Percentiles rank a stretch among this genome's conserved stretches.
Conservation (phyloP, 1,140 invertebrate species). For the Pseudomyrmex gracilis region DNA sequence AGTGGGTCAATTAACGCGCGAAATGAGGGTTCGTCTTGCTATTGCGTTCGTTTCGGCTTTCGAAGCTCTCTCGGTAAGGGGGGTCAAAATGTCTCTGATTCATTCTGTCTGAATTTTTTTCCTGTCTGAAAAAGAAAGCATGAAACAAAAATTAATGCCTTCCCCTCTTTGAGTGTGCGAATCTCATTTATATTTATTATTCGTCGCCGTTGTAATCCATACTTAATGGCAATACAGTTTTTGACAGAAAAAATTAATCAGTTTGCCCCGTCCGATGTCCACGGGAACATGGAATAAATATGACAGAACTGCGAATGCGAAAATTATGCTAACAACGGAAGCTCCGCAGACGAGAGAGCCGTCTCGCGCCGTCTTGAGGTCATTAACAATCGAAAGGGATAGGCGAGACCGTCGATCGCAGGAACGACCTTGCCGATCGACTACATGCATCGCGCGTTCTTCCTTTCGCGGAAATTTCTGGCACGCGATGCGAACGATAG, state of each 20-base stretch:
- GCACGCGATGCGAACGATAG: slow-evolving; percentile 67
- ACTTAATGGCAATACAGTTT: neutral
- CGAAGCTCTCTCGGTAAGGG: neutral
- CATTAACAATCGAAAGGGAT: slow-evolving; percentile 33
- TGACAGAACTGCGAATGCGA: slow-evolving; percentile 22
- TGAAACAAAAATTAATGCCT: too few species aligned
- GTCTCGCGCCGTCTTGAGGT: slow-evolving; percentile 27
- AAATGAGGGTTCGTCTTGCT: slow-evolving; percentile 42
- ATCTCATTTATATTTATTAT: neutral
- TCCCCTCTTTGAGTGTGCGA: too few species aligned
- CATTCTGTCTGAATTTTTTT: neutral
- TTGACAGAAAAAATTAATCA: slow-evolving; percentile 15
- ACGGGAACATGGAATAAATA: slow-evolving; percentile 21
- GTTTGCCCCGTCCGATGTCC: neutral
- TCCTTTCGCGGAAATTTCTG: slow-evolving; percentile 70
- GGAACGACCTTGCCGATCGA: slow-evolving; percentile 70
- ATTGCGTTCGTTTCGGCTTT: neutral
- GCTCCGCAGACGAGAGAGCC: slow-evolving; percentile 59
- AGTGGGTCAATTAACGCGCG: slow-evolving; percentile 68
- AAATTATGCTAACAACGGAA: slow-evolving; percentile 66
- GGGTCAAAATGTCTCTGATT: slow-evolving; percentile 25
- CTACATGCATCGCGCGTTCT: slow-evolving; percentile 70
- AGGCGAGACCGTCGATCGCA: slow-evolving; percentile 53
- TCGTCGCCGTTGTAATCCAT: neutral
- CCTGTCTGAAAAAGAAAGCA: neutral